Evolutionary conservation across 2,888 invertebrate species (phyloP), one percentile per base, ranked within the genome.

Genomic region (Lathronympha strigana): DNA sequence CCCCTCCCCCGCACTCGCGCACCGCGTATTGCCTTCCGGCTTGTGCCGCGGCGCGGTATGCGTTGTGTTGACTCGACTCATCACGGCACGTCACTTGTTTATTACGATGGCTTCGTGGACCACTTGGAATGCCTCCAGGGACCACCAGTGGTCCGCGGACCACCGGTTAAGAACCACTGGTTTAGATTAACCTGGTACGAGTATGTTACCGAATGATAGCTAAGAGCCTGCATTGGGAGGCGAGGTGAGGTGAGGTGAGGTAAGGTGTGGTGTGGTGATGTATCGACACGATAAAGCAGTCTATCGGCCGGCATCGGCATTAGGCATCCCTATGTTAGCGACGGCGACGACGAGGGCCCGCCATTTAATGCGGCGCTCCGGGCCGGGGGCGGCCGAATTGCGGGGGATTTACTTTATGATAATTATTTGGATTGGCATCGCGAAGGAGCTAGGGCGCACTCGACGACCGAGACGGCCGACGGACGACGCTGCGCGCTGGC

Each of bases 341-440:
- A 73, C 73, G 80, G 74, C 73, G 80, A 76, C 66, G 64, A 54
- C 78, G 77, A 80, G 81, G 83, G 82, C 82, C 81, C 83, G 81
- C 82, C 84, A 82, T 87, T 84, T 83, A 83, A 85, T 82, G 79
- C 81, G 82, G 68, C 77, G 80, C 80, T 76, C 80, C 76, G 80
- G 78, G 76, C 76, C 80, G 80, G 80, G 83, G 86, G 86, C 81
- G 82, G 83, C 79, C 83, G 87, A 88, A 87, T 87, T 87, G 88
- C 82, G 88, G 87, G 87, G 89, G 88, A 87, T 89, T 88, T 89
- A 87, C 88, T 90, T 90, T 89, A 89, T 90, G 88, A 88, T 90
- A 88, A 90, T 90, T 90, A 90, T 89, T 90, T 87, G 87, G 88
- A 89, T 89, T 88, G 89, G 86, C 86, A 86, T 86, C 87, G 84